Evolutionary conservation across 1,140 invertebrate genomes (phyloP).

Genomic region (Zaprionus nigranus): DNA sequence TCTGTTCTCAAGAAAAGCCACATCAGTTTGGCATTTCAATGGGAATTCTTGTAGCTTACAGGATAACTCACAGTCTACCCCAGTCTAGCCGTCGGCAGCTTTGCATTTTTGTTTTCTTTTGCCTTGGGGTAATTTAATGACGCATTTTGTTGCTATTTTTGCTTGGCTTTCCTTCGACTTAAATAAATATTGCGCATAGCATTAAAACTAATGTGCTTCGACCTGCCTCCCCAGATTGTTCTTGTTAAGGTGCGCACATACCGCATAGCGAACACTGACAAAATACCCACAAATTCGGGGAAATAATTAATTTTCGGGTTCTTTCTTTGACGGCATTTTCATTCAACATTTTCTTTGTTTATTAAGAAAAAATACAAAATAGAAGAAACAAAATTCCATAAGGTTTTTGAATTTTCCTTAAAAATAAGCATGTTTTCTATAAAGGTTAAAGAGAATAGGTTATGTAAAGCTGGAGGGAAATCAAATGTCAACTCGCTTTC

Average conservation of each 20-base stretch:
- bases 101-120: slow-evolving; percentile 12
- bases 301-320: slow-evolving; percentile 29
- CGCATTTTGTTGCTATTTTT: slow-evolving; percentile 57
- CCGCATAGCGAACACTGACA: not conserved
- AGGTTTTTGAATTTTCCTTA: not conserved
- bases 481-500: not conserved
- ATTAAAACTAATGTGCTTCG: slow-evolving; percentile 72
- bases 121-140: slow-evolving; percentile 54
- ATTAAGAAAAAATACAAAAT: not conserved
- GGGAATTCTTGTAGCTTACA: not conserved
- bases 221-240: slow-evolving; percentile 36
- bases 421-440: not conserved
- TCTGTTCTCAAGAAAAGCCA: too few species aligned
- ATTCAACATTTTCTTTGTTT: not conserved
- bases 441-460: too few species aligned
- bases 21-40: too few species aligned
- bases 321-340: slow-evolving; percentile 9
- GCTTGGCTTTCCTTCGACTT: slow-evolving; percentile 47
- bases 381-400: not conserved
- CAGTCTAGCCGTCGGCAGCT: not conserved
- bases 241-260: not conserved
- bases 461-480: not conserved
- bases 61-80: not conserved
- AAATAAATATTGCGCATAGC: slow-evolving; percentile 61
- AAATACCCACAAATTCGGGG: slow-evolving; percentile 14